phyloP scores from a whole-genome alignment of 2,888 invertebrate genomes.

The Leucozona laternaria region DNA sequence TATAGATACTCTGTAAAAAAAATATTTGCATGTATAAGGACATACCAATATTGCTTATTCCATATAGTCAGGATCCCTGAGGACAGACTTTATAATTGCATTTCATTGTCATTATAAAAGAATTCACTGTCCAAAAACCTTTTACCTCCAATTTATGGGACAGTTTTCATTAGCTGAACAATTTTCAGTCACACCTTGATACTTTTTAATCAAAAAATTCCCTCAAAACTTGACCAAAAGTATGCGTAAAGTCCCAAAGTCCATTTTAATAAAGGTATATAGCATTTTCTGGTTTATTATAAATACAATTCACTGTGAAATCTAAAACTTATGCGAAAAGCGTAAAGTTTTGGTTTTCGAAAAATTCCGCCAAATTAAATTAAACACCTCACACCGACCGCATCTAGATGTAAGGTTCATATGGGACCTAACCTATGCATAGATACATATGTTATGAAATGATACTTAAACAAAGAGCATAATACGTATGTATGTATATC shows the following conservation, averaged over 20 bases:
- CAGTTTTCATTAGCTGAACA: slow-evolving; percentile 46
- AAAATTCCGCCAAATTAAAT: slow-evolving; percentile 69
- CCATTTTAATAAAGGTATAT: slow-evolving; percentile 39
- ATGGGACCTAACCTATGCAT: not conserved
- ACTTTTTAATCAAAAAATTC: slow-evolving; percentile 59
- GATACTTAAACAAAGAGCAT: slow-evolving; percentile 25
- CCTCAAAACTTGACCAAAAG: slow-evolving; percentile 56
- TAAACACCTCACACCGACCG: slow-evolving; percentile 50
- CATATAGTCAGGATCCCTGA: not conserved
- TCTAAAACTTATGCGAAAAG: slow-evolving; percentile 69
- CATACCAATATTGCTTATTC: not conserved
- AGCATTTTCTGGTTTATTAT: slow-evolving; percentile 18
- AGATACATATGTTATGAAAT: slow-evolving; percentile 4
- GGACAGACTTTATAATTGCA: not conserved
- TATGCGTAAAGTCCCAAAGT: slow-evolving; percentile 52
- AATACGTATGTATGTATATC: not conserved
- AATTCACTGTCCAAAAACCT: slow-evolving; percentile 17
- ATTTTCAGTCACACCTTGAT: slow-evolving; percentile 6
- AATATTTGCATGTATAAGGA: not conserved
- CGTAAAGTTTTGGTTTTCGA: slow-evolving; percentile 59
- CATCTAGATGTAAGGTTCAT: not conserved
- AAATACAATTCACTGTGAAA: slow-evolving; percentile 39
- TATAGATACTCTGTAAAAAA: not conserved
- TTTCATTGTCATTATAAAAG: not conserved
- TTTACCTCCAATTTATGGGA: slow-evolving; percentile 32